Conservation (phyloP, 2,888 invertebrate genomes). For the Harpagoxenus sublaevis region DNA sequence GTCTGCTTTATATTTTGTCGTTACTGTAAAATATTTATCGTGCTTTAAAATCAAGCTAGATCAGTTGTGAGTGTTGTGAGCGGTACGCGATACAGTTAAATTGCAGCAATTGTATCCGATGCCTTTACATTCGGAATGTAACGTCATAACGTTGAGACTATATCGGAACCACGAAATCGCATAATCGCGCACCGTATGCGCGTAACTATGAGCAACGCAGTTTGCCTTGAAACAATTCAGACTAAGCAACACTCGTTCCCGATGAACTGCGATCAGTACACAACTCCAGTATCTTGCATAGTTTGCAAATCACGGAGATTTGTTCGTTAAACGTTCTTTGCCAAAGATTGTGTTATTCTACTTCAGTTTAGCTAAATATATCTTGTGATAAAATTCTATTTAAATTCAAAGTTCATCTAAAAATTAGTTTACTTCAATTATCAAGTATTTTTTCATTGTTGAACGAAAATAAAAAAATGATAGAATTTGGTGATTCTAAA, state of each 20-base stretch:
- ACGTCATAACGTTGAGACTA: constrained; percentile 26
- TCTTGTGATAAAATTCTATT: not conserved
- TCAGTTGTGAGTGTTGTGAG: constrained; percentile 5
- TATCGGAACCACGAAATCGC: constrained; percentile 51
- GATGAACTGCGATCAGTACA: constrained; percentile 35
- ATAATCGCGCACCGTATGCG: constrained; percentile 43
- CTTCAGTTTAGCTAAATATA: not conserved
- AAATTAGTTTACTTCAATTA: not conserved
- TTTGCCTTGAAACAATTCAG: constrained; percentile 50
- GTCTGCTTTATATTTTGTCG: not conserved
- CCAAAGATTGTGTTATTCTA: not conserved
- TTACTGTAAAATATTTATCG: not conserved
- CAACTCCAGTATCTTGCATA: constrained; percentile 33
- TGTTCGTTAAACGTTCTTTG: constrained; percentile 39
- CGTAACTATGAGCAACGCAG: constrained; percentile 34
- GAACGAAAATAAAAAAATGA: not conserved
- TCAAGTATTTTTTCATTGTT: not conserved
- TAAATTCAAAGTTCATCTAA: not conserved
- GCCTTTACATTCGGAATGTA: constrained; percentile 35
- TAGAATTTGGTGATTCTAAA: not conserved
- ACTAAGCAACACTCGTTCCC: constrained; percentile 42
- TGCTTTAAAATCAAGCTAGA: not conserved
- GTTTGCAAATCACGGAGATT: constrained; percentile 41
- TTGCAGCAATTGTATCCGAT: constrained; percentile 36
- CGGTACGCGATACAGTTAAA: constrained; percentile 19